Base-by-base conservation (phyloP, 2,797 vertebrate species). In the Aphelocoma californica region DNA sequence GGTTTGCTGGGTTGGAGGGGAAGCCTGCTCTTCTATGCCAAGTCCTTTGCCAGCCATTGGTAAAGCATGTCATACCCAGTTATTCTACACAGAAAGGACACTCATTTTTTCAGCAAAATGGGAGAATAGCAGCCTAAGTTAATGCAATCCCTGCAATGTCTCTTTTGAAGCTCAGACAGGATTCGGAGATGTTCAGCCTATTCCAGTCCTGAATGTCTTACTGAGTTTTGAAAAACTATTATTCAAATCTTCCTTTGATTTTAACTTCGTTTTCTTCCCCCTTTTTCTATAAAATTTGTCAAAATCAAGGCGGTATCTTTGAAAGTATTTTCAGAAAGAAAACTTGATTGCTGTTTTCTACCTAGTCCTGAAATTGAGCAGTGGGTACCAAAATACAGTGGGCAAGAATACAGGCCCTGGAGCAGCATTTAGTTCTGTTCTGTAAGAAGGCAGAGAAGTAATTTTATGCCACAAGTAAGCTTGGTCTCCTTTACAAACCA, bases 181-280 rank as follows among this genome's bases (percentile, higher is more conserved):
- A 94, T 91, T 97, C 81, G 69, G 56, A 60, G 72, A 90, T 86
- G 69, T 48, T 91, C 92, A 60, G 70, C 50, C 72, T 92, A n/a
- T 70, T 96, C 70, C 75, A 67, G 50, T 71, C 91, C 84, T 67
- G 75, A 96, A 90, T 81, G 72, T 44, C 82, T 80, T 93, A 47
- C 86, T 40, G 65, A 69, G 77, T 92, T 96, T 81, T 80, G 70
- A 81, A 94, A 91, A 93, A 80, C 73, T 38, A 5, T 77, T 81
- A 82, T 69, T 95, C 50, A 80, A 87, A 92, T 84, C 12, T 81
- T 70, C 20, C 24, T 90, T 82, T 88, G 40, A 53, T 71, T 86
- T 92, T 74, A 34, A 40, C 45, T 74, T 81, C 17, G 14, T 16
- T 81, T 71, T 50, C 20, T 21, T 1, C 20, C 17, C 7, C 2